Conservation (phyloP, 2,113 vertebrate species). For the Pteropus alecto region DNA sequence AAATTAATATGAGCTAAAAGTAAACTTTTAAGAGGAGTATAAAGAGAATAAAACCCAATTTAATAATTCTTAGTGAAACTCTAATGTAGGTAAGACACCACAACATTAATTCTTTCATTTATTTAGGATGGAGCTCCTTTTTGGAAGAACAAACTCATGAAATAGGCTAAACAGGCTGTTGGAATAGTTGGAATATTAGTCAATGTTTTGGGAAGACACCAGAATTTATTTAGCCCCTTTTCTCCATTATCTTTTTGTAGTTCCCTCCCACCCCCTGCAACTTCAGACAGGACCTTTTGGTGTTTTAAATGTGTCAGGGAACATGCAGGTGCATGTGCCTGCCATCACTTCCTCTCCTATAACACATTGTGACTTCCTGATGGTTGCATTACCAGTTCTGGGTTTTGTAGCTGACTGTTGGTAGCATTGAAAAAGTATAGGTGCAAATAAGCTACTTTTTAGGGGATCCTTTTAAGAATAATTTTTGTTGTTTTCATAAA, state of each 20-base stretch:
- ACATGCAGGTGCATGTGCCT: rapidly evolving
- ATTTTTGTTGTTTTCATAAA: background rate
- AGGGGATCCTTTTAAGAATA: background rate
- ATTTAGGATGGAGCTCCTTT: background rate
- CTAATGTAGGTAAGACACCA: background rate
- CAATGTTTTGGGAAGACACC: background rate
- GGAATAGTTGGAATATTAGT: background rate
- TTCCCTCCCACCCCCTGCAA: rapidly evolving
- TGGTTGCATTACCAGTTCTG: background rate
- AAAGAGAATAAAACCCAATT: background rate
- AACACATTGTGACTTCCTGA: background rate
- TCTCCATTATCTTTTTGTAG: background rate
- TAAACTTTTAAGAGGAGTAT: background rate
- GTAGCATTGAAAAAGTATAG: background rate
- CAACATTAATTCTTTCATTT: background rate
- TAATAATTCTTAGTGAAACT: background rate
- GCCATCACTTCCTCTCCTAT: background rate
- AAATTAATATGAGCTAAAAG: background rate
- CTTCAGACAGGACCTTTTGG: background rate
- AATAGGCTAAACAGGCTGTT: background rate
- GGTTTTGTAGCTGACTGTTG: background rate
- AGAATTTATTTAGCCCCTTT: background rate
- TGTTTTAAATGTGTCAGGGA: background rate
- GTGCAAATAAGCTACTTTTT: background rate
- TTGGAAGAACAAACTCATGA: background rate